phyloP scores from a whole-genome alignment of 2,888 invertebrate genomes.

The Oeneis ivallda region DNA sequence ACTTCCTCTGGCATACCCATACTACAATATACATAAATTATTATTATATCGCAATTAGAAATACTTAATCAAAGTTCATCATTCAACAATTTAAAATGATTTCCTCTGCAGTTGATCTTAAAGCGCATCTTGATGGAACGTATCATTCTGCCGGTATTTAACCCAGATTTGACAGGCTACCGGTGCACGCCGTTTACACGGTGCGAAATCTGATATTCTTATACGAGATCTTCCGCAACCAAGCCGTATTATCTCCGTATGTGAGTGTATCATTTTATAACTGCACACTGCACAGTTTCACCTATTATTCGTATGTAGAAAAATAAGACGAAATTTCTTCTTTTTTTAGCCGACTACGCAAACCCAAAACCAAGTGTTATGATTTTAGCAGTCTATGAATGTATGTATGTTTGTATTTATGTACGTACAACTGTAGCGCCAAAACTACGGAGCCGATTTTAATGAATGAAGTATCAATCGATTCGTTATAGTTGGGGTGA shows the following conservation, averaged over 20 bases:
- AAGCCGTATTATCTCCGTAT: background rate
- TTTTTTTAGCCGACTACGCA: too few species aligned
- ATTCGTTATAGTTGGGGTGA: too few species aligned
- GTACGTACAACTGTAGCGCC: too few species aligned
- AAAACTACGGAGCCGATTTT: too few species aligned
- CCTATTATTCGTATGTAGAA: too few species aligned
- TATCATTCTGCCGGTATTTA: slow-evolving; percentile 3
- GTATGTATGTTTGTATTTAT: too few species aligned
- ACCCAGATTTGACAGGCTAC: slow-evolving; percentile 7
- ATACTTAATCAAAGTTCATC: background rate
- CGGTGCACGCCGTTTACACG: slow-evolving; percentile 1
- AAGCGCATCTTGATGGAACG: background rate
- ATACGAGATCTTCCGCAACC: slow-evolving; percentile 6
- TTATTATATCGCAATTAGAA: background rate
- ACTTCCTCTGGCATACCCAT: too few species aligned
- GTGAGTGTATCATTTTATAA: background rate
- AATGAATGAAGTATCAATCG: too few species aligned
- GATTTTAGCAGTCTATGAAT: too few species aligned
- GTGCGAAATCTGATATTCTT: slow-evolving; percentile 4
- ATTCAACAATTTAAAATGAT: background rate
- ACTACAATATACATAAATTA: background rate
- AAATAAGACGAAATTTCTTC: too few species aligned
- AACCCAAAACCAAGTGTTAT: too few species aligned
- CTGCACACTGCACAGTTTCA: background rate
- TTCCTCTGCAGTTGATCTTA: background rate